Percentiles rank a stretch among this genome's conserved stretches.
These are phyloP conservation scores for Bemisia tabaci DNA, from an alignment of 1,140 invertebrate species.

Conservation along the genomic window DNA sequence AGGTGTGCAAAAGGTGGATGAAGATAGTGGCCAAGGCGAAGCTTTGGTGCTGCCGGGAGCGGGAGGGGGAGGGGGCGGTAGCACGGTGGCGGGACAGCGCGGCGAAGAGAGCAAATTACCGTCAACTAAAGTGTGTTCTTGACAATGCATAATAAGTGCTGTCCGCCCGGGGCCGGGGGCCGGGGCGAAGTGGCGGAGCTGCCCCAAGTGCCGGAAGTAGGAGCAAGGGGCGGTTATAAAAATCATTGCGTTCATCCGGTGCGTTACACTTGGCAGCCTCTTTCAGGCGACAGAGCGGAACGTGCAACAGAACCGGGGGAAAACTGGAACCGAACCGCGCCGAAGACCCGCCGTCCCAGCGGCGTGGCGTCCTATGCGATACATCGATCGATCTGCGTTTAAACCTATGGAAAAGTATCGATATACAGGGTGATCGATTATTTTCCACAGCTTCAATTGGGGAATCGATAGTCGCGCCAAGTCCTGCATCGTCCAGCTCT, in stretches of 20 bases:
- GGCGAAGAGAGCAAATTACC: background rate
- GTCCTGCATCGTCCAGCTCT: background rate
- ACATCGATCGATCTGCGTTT: too few relatives aligned
- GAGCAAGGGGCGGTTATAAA: constrained; percentile 18
- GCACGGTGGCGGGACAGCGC: background rate
- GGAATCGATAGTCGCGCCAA: too few relatives aligned
- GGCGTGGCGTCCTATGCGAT: too few relatives aligned
- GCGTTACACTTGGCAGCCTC: constrained; percentile 20
- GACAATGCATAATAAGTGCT: constrained; percentile 22
- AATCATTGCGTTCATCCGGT: constrained; percentile 23
- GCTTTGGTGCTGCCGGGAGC: background rate
- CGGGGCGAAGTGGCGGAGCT: constrained; percentile 10
- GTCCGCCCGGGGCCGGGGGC: constrained; percentile 4
- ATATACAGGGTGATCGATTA: too few relatives aligned
- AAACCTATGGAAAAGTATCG: too few relatives aligned
- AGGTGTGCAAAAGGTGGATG: background rate
- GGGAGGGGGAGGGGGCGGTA: background rate
- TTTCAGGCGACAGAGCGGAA: constrained; percentile 15
- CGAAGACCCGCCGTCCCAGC: too few relatives aligned
- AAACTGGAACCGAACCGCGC: constrained; percentile 1
- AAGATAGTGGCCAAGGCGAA: background rate
- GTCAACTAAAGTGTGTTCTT: constrained; percentile 7
- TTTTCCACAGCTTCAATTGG: too few relatives aligned
- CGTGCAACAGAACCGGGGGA: constrained; percentile 16
- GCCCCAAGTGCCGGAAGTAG: constrained; percentile 8